Evolutionary conservation across 2,888 invertebrate genomes (phyloP), one percentile per base, ranked within the genome.

Genomic region (Drosophila vallismaia): DNA sequence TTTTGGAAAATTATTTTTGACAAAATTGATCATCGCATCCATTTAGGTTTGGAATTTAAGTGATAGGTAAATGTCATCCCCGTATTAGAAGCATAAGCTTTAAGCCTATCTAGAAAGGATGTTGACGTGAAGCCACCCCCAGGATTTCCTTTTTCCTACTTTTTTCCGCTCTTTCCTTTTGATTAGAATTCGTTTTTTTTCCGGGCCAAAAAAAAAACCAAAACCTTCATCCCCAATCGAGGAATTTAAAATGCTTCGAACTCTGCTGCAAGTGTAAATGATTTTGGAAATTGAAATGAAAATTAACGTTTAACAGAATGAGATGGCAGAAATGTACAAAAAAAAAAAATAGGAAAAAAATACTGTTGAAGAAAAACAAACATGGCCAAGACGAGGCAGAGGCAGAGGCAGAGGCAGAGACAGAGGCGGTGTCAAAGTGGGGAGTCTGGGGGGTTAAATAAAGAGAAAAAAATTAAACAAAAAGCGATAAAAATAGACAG

Each of bases 401-500:
- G 12, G n/a, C 5, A 40, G 14, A 2, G 12, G 12, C 12, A 40
- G 14, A 3, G 5, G 12, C 29, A 8, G 38, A 29, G 36, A 10
- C 12, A 19, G 28, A 12, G 6, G 2, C 12, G 1, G 19, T 7
- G 12, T 4, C 12, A 40, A 8, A 3, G 40, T 3, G 4, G 26
- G 49, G 14, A n/a, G 4, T 5, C 3, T n/a, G 14, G 36, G 33
- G 48, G 33, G n/a, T 28, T 29, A 48, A 55, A 62, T 48, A 8
- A 45, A 19, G 19, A 19, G 19, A 51, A 40, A 24, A 24, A 54
- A 40, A 68, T 51, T 58, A 46, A 58, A 62, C 63, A 73, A 83
- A 82, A 76, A 52, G 53, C 69, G 57, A 76, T 84, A 84, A 80
- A 80, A 81, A 84, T 80, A 81, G 67, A 73, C 60, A 68, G 40